phyloP scores from a whole-genome alignment of 1,140 invertebrate species.

The Drosophila elegans region DNA sequence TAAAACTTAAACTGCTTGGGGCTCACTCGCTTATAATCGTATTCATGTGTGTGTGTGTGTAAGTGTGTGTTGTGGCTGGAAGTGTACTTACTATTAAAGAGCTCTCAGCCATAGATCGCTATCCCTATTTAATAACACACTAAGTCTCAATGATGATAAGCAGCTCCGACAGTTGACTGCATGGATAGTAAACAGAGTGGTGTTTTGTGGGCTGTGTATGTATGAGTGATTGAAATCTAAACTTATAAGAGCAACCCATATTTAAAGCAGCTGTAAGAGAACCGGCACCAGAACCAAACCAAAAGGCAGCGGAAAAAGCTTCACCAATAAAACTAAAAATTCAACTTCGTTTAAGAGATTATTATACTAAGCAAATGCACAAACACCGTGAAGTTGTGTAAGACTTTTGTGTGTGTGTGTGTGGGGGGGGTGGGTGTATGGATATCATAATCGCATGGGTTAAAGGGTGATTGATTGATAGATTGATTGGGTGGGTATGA shows the following conservation, averaged over 20 bases:
- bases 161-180: slow-evolving; percentile 65
- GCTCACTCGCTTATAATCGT: slow-evolving; percentile 59
- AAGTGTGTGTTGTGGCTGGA: slow-evolving; percentile 2
- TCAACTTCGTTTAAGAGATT: slow-evolving; percentile 31
- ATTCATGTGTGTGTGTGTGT: slow-evolving; percentile 28
- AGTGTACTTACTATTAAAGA: slow-evolving; percentile 60
- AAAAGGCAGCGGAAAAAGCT: slow-evolving; percentile 69
- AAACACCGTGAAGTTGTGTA: slow-evolving; percentile 58
- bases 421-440: slow-evolving; percentile 8
- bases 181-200: slow-evolving; percentile 51
- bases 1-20: slow-evolving; percentile 79
- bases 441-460: slow-evolving; percentile 51
- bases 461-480: slow-evolving; percentile 29
- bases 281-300: slow-evolving; percentile 72
- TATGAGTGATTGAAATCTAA: slow-evolving; percentile 26
- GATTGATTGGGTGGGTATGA: slow-evolving; percentile 15
- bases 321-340: slow-evolving; percentile 59
- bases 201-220: slow-evolving; percentile 16
- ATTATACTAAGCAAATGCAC: slow-evolving; percentile 61
- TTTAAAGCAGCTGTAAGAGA: slow-evolving; percentile 48
- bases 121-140: slow-evolving; percentile 66
- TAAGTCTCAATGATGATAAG: slow-evolving; percentile 81
- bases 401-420: slow-evolving; percentile 11
- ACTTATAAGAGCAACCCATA: slow-evolving; percentile 59
- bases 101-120: slow-evolving; percentile 50